Conservation (phyloP, 2,888 invertebrate genomes). For the Baccha elongata region DNA sequence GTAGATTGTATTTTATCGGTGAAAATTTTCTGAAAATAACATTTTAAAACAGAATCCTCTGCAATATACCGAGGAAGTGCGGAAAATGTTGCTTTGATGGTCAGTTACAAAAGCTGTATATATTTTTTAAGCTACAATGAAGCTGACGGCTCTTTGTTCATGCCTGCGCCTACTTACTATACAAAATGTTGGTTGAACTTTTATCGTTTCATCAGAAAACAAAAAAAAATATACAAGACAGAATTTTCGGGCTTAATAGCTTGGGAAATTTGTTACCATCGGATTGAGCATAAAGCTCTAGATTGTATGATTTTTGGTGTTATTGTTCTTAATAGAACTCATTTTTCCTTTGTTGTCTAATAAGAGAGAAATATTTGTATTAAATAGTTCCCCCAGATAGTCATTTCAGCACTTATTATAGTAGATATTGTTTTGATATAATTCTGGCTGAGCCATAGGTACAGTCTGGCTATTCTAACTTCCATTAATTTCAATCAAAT, state of each 20-base stretch:
- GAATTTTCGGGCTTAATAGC: conserved; percentile 21
- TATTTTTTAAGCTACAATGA: conserved; percentile 26
- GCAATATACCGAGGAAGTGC: conserved; percentile 17
- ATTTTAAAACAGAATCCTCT: conserved; percentile 30
- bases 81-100: conserved; percentile 29
- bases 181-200: conserved; percentile 18
- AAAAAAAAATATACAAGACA: not conserved
- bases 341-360: no score
- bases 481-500: no score
- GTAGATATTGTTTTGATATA: no score
- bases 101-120: conserved; percentile 33
- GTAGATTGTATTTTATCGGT: conserved; percentile 27
- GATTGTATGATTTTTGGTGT: no score
- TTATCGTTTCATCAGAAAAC: conserved; percentile 16
- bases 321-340: no score
- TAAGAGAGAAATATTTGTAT: no score
- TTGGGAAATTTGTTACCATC: conserved; percentile 4
- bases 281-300: not conserved
- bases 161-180: conserved; percentile 15
- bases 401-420: no score
- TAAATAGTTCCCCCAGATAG: no score
- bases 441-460: no score
- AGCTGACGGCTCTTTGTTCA: conserved; percentile 27
- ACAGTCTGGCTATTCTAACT: no score
- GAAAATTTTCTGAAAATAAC: conserved; percentile 30